These are phyloP conservation scores for Triplophysa tibetana DNA, from an alignment of 2,113 vertebrate genomes.

Conservation along the genomic window DNA sequence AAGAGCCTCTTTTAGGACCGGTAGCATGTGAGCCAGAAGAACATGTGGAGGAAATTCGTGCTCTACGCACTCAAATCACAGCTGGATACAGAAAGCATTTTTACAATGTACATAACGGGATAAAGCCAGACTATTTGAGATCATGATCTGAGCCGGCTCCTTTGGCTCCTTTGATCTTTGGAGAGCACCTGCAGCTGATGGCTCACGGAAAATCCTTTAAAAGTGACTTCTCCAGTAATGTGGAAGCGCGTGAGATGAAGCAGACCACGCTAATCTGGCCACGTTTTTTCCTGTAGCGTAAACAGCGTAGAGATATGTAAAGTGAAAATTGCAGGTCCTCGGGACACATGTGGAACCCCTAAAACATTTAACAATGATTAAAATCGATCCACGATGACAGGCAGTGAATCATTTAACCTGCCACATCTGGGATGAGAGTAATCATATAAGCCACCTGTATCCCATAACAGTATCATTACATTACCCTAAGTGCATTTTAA, in stretches of 20 bases:
- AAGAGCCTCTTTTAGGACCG: background rate
- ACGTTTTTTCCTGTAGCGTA: constrained; percentile 60
- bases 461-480: constrained; percentile 67
- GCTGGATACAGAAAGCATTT: constrained; percentile 50
- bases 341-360: constrained; percentile 62
- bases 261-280: constrained; percentile 63
- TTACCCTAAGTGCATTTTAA: background rate
- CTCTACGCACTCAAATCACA: constrained; percentile 48
- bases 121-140: constrained; percentile 63
- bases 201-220: constrained; percentile 73
- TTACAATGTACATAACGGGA: constrained; percentile 60
- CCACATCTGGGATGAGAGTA: constrained; percentile 47
- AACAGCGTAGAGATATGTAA: constrained; percentile 43
- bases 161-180: constrained; percentile 68
- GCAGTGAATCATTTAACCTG: constrained; percentile 63
- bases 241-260: constrained; percentile 60
- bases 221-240: constrained; percentile 66
- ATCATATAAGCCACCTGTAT: constrained; percentile 69
- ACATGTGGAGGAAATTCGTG: constrained; percentile 46
- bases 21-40: constrained; percentile 31
- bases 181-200: constrained; percentile 71
- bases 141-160: constrained; percentile 61
- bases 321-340: constrained; percentile 22
- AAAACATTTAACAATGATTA: constrained; percentile 70
- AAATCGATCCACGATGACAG: constrained; percentile 63